Percentiles rank a stretch among this genome's conserved stretches.
These are phyloP conservation scores for Microtus montanus DNA, from an alignment of 2,113 vertebrate genomes.

Conservation along the genomic window DNA sequence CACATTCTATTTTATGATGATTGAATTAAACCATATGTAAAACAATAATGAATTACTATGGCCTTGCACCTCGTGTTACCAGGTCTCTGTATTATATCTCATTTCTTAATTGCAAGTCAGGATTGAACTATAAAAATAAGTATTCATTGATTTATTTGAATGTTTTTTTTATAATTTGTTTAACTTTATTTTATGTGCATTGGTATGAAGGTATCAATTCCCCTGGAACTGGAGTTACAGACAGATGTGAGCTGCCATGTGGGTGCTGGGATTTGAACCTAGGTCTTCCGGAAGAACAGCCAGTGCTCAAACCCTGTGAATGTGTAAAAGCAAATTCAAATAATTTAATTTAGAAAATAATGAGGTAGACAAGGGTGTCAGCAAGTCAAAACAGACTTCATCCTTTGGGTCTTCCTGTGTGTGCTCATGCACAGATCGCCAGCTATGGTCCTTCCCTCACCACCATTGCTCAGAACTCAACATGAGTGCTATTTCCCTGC, in stretches of 20 bases:
- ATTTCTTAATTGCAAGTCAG: slow-evolving; percentile 24
- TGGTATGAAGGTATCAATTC: too few relatives aligned
- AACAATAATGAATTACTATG: neutral
- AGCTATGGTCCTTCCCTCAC: neutral
- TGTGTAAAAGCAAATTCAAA: slow-evolving; percentile 9
- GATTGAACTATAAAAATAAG: neutral
- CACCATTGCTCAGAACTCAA: neutral
- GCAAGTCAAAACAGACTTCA: neutral
- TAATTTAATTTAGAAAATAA: neutral
- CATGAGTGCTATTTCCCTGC: neutral
- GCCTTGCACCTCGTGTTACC: neutral
- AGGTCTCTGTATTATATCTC: neutral
- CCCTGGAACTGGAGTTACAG: too few relatives aligned
- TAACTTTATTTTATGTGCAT: too few relatives aligned
- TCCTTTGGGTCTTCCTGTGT: neutral
- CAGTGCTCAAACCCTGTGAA: neutral
- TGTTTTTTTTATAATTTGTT: neutral
- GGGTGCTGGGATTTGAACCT: too few relatives aligned
- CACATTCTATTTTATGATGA: neutral
- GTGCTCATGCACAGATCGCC: neutral
- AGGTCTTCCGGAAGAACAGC: too few relatives aligned
- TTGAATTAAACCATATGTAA: neutral
- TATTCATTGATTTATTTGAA: neutral
- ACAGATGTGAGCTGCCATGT: too few relatives aligned
- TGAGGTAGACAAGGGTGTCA: neutral